These are phyloP conservation scores for Eugnorisma glareosa DNA, from an alignment of 2,888 invertebrate species.

Conservation along the genomic window DNA sequence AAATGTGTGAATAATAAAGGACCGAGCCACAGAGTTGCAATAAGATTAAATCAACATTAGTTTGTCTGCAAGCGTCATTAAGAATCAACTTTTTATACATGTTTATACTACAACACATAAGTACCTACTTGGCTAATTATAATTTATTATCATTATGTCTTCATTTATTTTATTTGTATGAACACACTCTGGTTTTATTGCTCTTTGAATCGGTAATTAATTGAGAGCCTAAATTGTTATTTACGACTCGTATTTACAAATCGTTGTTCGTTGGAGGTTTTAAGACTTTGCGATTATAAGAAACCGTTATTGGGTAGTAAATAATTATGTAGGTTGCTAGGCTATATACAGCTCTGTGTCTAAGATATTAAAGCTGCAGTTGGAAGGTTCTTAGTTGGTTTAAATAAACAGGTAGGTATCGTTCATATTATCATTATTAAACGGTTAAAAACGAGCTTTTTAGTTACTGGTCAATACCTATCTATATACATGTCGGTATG, in stretches of 20 bases:
- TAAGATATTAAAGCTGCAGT: background rate
- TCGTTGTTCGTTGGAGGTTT: conserved; percentile 2
- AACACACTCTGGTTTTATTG: conserved; percentile 36
- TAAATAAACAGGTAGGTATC: background rate
- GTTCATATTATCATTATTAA: background rate
- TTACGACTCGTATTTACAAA: conserved; percentile 42
- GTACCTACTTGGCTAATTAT: conserved; percentile 39
- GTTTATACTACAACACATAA: background rate
- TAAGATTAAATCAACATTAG: background rate
- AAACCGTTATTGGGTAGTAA: background rate
- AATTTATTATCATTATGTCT: conserved; percentile 59
- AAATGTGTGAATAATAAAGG: background rate
- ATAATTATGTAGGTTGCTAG: background rate
- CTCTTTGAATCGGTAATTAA: conserved; percentile 54
- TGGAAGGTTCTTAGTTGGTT: background rate
- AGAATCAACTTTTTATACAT: background rate
- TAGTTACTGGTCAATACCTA: background rate
- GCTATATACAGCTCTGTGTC: background rate
- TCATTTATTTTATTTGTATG: conserved; percentile 51
- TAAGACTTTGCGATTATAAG: background rate
- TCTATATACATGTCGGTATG: background rate
- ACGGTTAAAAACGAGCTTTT: background rate
- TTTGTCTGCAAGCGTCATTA: background rate
- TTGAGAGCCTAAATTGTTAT: conserved; percentile 35
- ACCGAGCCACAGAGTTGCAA: background rate